phyloP scores from a whole-genome alignment of 2,113 vertebrate species.

The Felis catus region F.catus_Fca126_mat1.0 CM031414.1:125557501-125558000 shows the following conservation, averaged over 20 bases:
- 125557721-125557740: background rate
- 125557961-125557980: background rate
- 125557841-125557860: background rate
- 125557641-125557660: background rate
- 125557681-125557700: background rate
- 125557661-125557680: background rate
- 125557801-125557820: background rate
- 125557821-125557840: background rate
- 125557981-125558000: background rate
- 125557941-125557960: background rate
- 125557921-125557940: background rate
- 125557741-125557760: background rate
- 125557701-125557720: background rate
- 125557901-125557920: background rate
- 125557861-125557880: background rate
- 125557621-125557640: background rate
- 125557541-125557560: background rate
- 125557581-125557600: background rate
- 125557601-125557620: background rate
- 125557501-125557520: background rate
- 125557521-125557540: background rate
- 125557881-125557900: background rate
- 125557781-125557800: background rate
- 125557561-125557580: background rate
- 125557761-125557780: background rate